Evolutionary conservation across 1,140 invertebrate species (phyloP).

Genomic region (Drosophila sproati): DNA sequence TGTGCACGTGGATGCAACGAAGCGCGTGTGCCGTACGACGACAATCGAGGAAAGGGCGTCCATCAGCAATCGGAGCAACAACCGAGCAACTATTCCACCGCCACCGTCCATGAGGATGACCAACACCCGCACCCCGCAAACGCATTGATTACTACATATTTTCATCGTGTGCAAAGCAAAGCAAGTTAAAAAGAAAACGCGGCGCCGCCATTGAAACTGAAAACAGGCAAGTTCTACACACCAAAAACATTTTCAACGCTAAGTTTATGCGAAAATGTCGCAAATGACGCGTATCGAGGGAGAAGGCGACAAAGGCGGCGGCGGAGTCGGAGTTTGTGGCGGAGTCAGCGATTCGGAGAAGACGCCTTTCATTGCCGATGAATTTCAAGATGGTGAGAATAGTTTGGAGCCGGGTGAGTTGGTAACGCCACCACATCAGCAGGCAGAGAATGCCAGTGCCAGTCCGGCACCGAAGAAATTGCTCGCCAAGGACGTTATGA

Average conservation of each 20-base stretch:
- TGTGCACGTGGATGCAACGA: conserved; percentile 50
- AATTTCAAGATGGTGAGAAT: conserved; percentile 68
- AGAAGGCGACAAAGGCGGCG: neutral
- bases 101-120: conserved; percentile 38
- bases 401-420: conserved; percentile 79
- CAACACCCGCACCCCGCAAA: conserved; percentile 40
- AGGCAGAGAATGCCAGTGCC: conserved; percentile 8
- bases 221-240: conserved; percentile 47
- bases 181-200: conserved; percentile 20
- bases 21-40: conserved; percentile 30
- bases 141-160: conserved; percentile 55
- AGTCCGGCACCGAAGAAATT: conserved; percentile 55
- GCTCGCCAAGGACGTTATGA: conserved; percentile 52
- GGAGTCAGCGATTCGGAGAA: neutral
- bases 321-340: neutral
- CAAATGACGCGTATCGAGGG: conserved; percentile 17
- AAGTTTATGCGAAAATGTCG: conserved; percentile 41
- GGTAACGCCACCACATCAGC: conserved; percentile 72
- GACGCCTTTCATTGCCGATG: conserved; percentile 36
- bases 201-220: conserved; percentile 59
- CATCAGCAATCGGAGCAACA: conserved; percentile 9
- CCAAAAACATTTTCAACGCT: conserved; percentile 22
- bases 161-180: conserved; percentile 19
- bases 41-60: conserved; percentile 27
- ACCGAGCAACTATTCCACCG: conserved; percentile 12